Base-by-base conservation (phyloP, 2,888 invertebrate species). In the Acanthosepion esculentum region DNA sequence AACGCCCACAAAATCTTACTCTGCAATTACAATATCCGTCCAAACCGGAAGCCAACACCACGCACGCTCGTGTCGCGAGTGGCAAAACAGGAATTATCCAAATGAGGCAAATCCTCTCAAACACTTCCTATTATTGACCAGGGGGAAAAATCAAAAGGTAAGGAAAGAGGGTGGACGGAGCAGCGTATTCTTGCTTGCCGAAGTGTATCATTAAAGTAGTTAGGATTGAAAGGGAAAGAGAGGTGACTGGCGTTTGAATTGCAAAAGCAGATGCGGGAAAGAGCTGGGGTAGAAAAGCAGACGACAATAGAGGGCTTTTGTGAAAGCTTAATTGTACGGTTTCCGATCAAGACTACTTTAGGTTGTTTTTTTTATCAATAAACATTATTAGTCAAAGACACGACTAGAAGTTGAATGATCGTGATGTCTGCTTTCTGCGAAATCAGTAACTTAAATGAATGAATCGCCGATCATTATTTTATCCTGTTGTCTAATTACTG, bases 111-210 rank as follows among this genome's bases (percentile, higher is more conserved):
- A 78, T 78, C 78, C 78, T 78, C n/a, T 78, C 78, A 78, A 78
- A 78, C 78, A 78, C 78, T 78, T 78, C 78, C 78, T 78, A n/a
- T 78, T 78, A 78, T 78, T 78, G 78, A 78, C n/a, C 78, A n/a
- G n/a, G 10, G 55, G 55, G 20, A 4, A n/a, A 4, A 78, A n/a
- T n/a, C n/a, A 33, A n/a, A 78, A 33, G 15, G 8, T 33, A n/a
- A 0, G 78, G 48, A 15, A 12, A 29, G 41, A 33, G 29, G 92
- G 23, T 7, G 50, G 48, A 23, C 7, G 10, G 5, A 4, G 33
- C 7, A n/a, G 15, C 48, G 48, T 10, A 78, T 78, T 33, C 78
- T 78, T 78, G 78, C n/a, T 18, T 33, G 78, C 78, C 78, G 78
- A 78, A 78, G 78, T n/a, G 78, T n/a, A 78, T 78, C 78, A 78